Base-by-base conservation (phyloP, 2,888 invertebrate species). In the Asteroscopus sphinx region DNA sequence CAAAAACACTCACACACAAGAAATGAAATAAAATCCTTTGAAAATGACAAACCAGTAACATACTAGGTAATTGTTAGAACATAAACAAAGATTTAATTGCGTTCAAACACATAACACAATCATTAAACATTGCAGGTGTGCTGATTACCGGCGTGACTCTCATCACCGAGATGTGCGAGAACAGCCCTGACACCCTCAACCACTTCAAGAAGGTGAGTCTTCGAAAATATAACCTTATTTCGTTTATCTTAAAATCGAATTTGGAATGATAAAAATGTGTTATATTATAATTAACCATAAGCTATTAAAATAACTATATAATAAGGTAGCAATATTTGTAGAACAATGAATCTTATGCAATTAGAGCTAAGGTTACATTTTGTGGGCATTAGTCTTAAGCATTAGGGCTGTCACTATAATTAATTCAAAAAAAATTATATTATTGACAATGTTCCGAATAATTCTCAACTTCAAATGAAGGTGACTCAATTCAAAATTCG, bases 161-260 rank as follows among this genome's bases (percentile, higher is more conserved):
- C 54, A 99, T 99, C 77, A 99, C 99, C 17, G 99, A 99, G 95
- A 99, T 99, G 99, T 99, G 99, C 91, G 99, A 99, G 90, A 97
- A 98, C 88, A 99, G 99, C 88, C 97, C 98, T 8, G 99, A 99
- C 88, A 99, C 99, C 1, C 95, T 99, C 74, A 97, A 97, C 90
- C 99, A 99, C 93, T 99, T 99, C 91, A 99, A 99, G 95, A 99
- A 99, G 97, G 99, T 99, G 93, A 94, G 85, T 65, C 16, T 30
- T 58, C 32, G 6, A 54, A 16, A 35, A 32, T 26, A n/a, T 9
- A 51, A 51, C 11, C 17, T 42, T 54, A 33, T 37, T 3, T 9
- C 1, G 1, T 39, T 21, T 11, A 16, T 0, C 0, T 30, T 52
- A 55, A 54, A 13, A 26, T 35, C 12, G 2, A 8, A 28, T 35